Conservation (phyloP, 37 sponge, comb jelly and placozoan genomes). For the Halisarca cf. caerulea region DNA sequence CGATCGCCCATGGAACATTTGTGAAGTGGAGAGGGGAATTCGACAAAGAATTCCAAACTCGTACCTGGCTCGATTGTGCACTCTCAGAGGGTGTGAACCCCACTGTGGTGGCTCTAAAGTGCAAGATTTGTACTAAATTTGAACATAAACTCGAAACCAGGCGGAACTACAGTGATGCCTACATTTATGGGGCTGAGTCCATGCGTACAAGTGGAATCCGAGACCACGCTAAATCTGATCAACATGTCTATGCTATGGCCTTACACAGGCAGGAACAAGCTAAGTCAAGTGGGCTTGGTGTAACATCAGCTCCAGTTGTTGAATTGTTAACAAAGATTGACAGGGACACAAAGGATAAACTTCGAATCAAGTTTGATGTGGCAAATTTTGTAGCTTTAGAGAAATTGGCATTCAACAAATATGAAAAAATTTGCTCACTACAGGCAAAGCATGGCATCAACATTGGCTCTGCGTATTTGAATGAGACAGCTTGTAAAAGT, state of each 20-base stretch:
- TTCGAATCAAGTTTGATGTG: conserved; percentile 55
- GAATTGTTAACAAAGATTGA: conserved; percentile 37
- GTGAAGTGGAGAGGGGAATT: conserved; percentile 54
- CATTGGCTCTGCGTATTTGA: conserved; percentile 50
- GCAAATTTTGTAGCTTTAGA: conserved; percentile 55
- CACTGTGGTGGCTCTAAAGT: conserved; percentile 33
- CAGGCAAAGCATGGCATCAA: conserved; percentile 50
- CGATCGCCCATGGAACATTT: conserved; percentile 36
- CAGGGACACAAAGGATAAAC: conserved; percentile 35
- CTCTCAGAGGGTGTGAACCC: conserved; percentile 12
- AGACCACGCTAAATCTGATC: conserved; percentile 48
- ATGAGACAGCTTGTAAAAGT: conserved; percentile 49
- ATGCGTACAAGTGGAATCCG: conserved; percentile 41
- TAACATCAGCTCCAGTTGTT: conserved; percentile 46
- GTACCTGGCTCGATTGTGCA: conserved; percentile 48
- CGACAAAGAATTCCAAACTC: conserved; percentile 44
- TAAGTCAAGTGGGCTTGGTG: conserved; percentile 28
- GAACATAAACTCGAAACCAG: conserved; percentile 18
- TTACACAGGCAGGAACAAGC: conserved; percentile 44
- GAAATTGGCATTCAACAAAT: conserved; percentile 40
- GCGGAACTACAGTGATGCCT: conserved; percentile 47
- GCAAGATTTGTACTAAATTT: conserved; percentile 37
- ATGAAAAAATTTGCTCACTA: conserved; percentile 45
- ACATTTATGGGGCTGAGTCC: conserved; percentile 50
- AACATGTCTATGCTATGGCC: conserved; percentile 53